Evolutionary conservation across 1,140 invertebrate genomes (phyloP).

Genomic region (Heliconius eleuchia): DNA sequence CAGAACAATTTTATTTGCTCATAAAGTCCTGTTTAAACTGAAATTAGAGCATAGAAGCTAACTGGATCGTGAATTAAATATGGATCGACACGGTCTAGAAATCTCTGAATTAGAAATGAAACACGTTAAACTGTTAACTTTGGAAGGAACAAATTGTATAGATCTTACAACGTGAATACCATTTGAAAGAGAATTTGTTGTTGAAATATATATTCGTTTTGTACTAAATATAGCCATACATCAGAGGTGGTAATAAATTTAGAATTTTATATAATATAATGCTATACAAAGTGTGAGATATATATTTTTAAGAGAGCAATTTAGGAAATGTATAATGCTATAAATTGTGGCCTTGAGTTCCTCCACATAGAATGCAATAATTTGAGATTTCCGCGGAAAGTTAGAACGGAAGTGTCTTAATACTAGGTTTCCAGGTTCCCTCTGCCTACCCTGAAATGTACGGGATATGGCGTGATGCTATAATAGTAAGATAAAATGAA

Average conservation of each 20-base stretch:
- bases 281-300: too few species aligned
- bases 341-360: too few species aligned
- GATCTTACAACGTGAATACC: slow-evolving; percentile 5
- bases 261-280: too few species aligned
- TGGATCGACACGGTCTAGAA: slow-evolving; percentile 1
- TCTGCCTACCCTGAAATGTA: too few species aligned
- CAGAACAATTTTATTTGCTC: neutral
- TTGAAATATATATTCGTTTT: neutral
- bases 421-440: too few species aligned
- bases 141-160: slow-evolving; percentile 9
- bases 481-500: too few species aligned
- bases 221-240: neutral
- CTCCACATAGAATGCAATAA: too few species aligned
- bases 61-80: slow-evolving; percentile 21
- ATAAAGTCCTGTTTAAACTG: neutral
- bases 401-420: too few species aligned
- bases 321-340: too few species aligned
- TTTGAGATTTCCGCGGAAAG: too few species aligned
- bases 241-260: neutral
- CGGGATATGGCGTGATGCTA: too few species aligned
- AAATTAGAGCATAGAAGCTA: slow-evolving; percentile 25
- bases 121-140: slow-evolving; percentile 9
- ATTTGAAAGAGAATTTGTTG: neutral
- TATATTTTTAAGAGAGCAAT: too few species aligned
- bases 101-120: slow-evolving; percentile 7